Percentiles rank a stretch among this genome's conserved stretches.
These are phyloP conservation scores for Silurus asotus DNA, from an alignment of 2,113 vertebrate genomes.

Conservation along the genomic window DNA sequence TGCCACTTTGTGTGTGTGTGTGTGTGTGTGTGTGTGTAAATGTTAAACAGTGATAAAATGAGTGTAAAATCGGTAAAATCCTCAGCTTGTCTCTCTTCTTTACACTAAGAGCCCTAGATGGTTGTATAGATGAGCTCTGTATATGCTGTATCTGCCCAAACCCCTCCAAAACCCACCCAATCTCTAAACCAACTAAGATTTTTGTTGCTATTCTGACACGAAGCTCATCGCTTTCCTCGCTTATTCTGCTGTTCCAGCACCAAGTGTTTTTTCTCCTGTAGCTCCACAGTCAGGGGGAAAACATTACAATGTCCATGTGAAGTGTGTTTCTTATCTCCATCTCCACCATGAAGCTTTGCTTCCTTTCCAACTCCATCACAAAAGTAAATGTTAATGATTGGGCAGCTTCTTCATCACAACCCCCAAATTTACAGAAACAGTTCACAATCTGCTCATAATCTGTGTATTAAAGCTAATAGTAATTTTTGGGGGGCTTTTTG, in stretches of 20 bases:
- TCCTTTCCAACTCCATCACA: background rate
- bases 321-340: background rate
- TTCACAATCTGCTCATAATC: background rate
- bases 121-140: background rate
- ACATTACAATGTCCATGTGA: background rate
- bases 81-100: background rate
- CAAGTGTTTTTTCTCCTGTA: background rate
- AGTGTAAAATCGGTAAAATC: background rate
- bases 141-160: background rate
- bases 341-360: background rate
- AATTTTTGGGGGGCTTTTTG: background rate
- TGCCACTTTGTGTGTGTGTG: conserved; percentile 18
- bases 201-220: background rate
- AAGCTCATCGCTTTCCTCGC: background rate
- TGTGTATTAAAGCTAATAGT: background rate
- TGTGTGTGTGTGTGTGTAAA: conserved; percentile 28
- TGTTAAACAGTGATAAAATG: background rate
- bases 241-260: background rate
- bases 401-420: background rate
- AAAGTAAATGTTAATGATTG: background rate
- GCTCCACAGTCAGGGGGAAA: background rate
- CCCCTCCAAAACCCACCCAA: background rate
- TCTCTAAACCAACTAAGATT: background rate
- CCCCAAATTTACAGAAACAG: background rate
- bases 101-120: background rate